Evolutionary conservation across 1,140 invertebrate species (phyloP).

Genomic region (Aporrectodea caliginosa): DNA sequence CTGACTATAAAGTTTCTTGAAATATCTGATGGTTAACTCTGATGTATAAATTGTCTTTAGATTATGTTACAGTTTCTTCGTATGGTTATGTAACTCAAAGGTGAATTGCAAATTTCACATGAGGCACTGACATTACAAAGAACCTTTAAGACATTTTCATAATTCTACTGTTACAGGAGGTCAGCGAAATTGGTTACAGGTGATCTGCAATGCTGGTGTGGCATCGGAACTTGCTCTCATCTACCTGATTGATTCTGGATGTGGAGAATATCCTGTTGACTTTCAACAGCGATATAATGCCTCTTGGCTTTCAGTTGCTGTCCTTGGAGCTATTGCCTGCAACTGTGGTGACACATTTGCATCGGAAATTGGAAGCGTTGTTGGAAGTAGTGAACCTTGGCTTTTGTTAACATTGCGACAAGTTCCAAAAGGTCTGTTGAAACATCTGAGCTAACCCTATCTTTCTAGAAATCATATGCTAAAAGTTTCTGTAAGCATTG

Average conservation of each 20-base stretch:
- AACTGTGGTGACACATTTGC: conserved; percentile 88
- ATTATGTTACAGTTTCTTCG: not conserved
- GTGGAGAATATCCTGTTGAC: conserved; percentile 73
- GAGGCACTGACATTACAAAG: not conserved
- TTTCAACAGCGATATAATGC: conserved; percentile 71
- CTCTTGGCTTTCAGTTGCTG: conserved; percentile 66
- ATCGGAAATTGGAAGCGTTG: conserved; percentile 78
- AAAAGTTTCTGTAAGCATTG: no score
- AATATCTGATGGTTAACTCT: not conserved
- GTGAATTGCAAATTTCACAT: no score
- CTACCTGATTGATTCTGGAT: conserved; percentile 73
- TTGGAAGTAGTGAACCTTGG: conserved; percentile 66
- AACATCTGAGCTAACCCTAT: no score
- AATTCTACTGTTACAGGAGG: conserved; percentile 62
- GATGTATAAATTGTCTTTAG: not conserved
- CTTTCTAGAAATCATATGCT: no score
- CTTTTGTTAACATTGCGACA: conserved; percentile 71
- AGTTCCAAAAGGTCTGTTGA: conserved; percentile 71
- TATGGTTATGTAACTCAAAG: not conserved
- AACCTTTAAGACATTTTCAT: not conserved
- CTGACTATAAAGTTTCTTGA: no score
- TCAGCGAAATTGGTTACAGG: conserved; percentile 85
- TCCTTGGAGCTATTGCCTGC: conserved; percentile 69
- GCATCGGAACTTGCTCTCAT: conserved; percentile 72
- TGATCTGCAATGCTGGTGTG: conserved; percentile 83